phyloP scores from a whole-genome alignment of 1,140 invertebrate genomes.

The Ceratosolen fusciceps region DNA sequence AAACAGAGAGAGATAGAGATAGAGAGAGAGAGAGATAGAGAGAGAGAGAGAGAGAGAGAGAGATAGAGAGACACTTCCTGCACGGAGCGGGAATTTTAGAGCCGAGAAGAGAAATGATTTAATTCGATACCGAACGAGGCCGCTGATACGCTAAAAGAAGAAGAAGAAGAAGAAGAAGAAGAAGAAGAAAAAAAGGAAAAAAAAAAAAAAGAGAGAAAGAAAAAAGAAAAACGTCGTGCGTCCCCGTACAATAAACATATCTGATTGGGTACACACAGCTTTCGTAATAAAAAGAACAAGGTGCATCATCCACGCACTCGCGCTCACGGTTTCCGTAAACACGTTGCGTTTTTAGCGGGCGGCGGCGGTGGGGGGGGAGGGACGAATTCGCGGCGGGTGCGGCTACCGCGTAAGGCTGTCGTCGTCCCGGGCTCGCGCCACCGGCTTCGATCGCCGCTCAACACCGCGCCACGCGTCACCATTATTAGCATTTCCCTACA shows the following conservation, averaged over 20 bases:
- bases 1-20: too few species aligned
- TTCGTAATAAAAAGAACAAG: constrained; percentile 45
- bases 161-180: too few species aligned
- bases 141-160: constrained; percentile 3
- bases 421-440: too few species aligned
- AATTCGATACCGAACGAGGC: constrained; percentile 7
- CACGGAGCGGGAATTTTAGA: not conserved
- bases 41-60: too few species aligned
- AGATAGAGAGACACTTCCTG: constrained; percentile 11
- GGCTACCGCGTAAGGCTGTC: constrained; percentile 26
- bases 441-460: too few species aligned
- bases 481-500: too few species aligned
- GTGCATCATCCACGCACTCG: constrained; percentile 26
- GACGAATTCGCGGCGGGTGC: constrained; percentile 44
- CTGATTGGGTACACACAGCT: constrained; percentile 22
- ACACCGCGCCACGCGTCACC: too few species aligned
- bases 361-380: too few species aligned
- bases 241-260: constrained; percentile 37
- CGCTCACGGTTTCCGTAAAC: constrained; percentile 43
- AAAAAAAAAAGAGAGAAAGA: too few species aligned
- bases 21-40: too few species aligned
- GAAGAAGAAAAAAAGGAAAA: too few species aligned
- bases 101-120: constrained; percentile 20
- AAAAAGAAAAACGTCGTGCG: too few species aligned
- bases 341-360: constrained; percentile 40